phyloP scores from a whole-genome alignment of 1,140 invertebrate genomes.

The Littorina saxatilis region DNA sequence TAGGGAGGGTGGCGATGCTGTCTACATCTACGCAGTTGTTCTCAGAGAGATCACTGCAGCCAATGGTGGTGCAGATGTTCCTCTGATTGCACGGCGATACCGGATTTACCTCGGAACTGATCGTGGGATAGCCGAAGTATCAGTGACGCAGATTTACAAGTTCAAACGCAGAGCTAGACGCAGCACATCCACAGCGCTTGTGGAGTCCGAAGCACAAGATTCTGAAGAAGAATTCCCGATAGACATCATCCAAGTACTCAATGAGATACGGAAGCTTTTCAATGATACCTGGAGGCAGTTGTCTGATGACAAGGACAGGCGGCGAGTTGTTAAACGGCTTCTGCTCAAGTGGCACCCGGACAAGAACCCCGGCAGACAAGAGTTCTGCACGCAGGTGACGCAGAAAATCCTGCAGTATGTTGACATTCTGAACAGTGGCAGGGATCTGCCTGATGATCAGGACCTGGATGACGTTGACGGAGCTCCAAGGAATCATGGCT shows the following conservation, averaged over 20 bases:
- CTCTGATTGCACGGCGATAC: constrained; percentile 46
- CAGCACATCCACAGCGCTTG: background rate
- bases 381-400: constrained; percentile 59
- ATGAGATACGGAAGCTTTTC: constrained; percentile 51
- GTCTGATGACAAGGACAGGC: constrained; percentile 54
- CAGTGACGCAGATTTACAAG: constrained; percentile 49
- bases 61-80: background rate
- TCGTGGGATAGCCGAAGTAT: constrained; percentile 39
- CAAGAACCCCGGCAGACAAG: constrained; percentile 65
- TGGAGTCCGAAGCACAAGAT: background rate
- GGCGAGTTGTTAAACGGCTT: constrained; percentile 65
- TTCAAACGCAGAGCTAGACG: background rate
- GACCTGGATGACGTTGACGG: constrained; percentile 17
- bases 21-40: constrained; percentile 54
- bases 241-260: constrained; percentile 38
- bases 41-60: constrained; percentile 41
- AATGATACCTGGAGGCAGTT: constrained; percentile 53
- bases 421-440: constrained; percentile 49
- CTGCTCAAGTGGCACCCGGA: constrained; percentile 73
- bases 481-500: no score
- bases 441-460: constrained; percentile 35
- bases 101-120: constrained; percentile 56
- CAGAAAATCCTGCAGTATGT: constrained; percentile 55
- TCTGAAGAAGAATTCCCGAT: background rate
- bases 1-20: constrained; percentile 23